Evolutionary conservation across 1,140 invertebrate species (phyloP).

Genomic region (Aricia agestis): DNA sequence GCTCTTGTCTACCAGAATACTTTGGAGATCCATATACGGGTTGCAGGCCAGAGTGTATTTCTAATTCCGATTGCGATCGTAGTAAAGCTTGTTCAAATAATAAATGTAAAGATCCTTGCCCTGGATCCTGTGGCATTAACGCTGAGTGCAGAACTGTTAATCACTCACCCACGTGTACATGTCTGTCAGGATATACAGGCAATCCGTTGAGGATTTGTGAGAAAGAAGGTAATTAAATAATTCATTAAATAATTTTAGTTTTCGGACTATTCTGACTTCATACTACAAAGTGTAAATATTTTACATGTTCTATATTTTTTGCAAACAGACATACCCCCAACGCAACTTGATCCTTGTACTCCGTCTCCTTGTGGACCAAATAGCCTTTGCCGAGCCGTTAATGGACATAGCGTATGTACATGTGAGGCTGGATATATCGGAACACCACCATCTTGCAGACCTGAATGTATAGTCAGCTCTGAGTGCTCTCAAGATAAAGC

Average conservation of each 20-base stretch:
- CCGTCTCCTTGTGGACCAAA: constrained; percentile 90
- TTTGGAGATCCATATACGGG: constrained; percentile 91
- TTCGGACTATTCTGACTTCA: no score
- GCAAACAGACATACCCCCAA: constrained; percentile 37
- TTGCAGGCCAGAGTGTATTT: constrained; percentile 90
- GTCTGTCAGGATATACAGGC: constrained; percentile 84
- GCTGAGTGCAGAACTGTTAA: constrained; percentile 87
- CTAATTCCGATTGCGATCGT: constrained; percentile 87
- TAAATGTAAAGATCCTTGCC: constrained; percentile 89
- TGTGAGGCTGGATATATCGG: constrained; percentile 86
- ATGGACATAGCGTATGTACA: constrained; percentile 88
- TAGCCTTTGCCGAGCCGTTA: constrained; percentile 84
- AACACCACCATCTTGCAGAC: constrained; percentile 85
- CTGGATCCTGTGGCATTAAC: constrained; percentile 86
- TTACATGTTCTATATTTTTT: constrained; percentile 36
- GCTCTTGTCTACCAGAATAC: constrained; percentile 87
- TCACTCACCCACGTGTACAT: constrained; percentile 86
- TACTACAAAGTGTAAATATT: not conserved
- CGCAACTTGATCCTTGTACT: constrained; percentile 80
- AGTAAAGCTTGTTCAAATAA: constrained; percentile 88
- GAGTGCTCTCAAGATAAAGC: constrained; percentile 90
- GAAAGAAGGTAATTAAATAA: constrained; percentile 41
- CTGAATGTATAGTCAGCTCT: constrained; percentile 88
- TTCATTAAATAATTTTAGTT: no score
- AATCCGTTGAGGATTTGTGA: constrained; percentile 78